These are phyloP conservation scores for Limnodromus scolopaceus DNA, from an alignment of 2,797 vertebrate genomes.

Conservation along the genomic window DNA sequence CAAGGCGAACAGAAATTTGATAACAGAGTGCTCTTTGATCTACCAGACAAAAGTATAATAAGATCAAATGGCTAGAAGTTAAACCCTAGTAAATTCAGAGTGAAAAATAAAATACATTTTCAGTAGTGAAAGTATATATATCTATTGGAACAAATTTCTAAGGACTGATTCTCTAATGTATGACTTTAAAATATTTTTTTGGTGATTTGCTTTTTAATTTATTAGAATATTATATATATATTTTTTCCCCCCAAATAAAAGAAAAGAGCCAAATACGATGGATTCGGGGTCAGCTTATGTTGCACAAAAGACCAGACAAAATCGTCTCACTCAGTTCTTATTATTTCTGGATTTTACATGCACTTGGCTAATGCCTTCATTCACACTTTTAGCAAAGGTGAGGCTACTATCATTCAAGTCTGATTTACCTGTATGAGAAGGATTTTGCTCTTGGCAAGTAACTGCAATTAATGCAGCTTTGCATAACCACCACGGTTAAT, in stretches of 20 bases:
- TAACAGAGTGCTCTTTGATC: neutral
- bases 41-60: neutral
- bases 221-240: neutral
- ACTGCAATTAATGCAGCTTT: neutral
- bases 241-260: rapidly evolving
- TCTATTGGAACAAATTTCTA: neutral
- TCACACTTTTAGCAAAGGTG: neutral
- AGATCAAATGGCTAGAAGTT: neutral
- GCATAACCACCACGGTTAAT: neutral
- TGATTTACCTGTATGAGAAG: neutral
- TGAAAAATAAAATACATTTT: neutral
- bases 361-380: neutral
- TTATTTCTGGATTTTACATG: neutral
- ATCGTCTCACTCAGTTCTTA: neutral
- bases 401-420: neutral
- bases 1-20: neutral
- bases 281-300: neutral
- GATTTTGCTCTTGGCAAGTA: neutral
- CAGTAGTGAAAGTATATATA: neutral
- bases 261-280: rapidly evolving
- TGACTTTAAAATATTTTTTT: neutral
- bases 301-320: neutral
- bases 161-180: neutral
- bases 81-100: neutral
- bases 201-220: neutral